Conservation (phyloP, 2,113 vertebrate species). For the Megaceryle torquata region DNA sequence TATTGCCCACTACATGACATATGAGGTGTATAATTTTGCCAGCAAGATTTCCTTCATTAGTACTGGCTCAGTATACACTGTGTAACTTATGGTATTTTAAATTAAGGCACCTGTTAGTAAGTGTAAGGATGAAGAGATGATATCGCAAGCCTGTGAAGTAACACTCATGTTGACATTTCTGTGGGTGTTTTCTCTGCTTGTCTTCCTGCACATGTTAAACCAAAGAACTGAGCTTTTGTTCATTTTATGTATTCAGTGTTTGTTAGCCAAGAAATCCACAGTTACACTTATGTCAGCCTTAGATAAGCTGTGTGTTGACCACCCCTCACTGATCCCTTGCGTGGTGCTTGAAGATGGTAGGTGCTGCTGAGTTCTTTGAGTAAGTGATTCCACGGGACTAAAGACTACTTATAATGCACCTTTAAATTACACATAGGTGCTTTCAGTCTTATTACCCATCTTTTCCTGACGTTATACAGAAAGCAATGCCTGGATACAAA, state of each 20-base stretch:
- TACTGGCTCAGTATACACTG: neutral
- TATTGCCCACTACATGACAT: neutral
- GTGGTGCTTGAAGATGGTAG: neutral
- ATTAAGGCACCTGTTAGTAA: slow-evolving; percentile 45
- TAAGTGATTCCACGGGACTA: neutral
- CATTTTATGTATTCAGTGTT: neutral
- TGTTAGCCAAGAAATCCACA: slow-evolving; percentile 14
- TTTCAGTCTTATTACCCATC: neutral
- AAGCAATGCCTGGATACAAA: neutral
- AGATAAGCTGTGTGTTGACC: neutral
- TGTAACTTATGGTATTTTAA: neutral
- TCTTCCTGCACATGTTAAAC: neutral
- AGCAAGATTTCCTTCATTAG: slow-evolving; percentile 35
- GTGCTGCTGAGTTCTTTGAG: neutral
- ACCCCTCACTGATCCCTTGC: neutral
- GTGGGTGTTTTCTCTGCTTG: slow-evolving; percentile 22
- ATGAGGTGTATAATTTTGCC: slow-evolving; percentile 12
- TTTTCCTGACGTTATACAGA: neutral
- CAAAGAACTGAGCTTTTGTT: neutral
- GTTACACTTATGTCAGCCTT: neutral
- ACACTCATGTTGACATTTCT: slow-evolving; percentile 14
- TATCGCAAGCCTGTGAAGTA: slow-evolving; percentile 20
- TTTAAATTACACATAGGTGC: fast-evolving
- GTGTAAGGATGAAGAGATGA: slow-evolving; percentile 36
- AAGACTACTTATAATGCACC: neutral